Percentiles rank a stretch among this genome's conserved stretches.
Conservation (phyloP, 30 jellyfish, hydroid and myxozoan genomes). For the Phacellophora camtschatica region DNA sequence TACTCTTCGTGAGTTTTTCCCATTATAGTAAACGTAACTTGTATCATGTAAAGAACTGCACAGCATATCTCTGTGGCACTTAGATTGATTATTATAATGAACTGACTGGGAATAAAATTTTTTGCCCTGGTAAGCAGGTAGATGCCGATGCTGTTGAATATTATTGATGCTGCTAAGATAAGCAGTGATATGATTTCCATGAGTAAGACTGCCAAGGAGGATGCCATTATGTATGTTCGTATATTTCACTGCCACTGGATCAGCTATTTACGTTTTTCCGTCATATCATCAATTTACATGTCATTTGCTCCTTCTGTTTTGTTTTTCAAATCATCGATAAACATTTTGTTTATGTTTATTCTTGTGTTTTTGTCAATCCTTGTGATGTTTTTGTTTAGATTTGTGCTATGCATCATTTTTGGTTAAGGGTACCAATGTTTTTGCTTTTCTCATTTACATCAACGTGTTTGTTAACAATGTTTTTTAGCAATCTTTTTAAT, state of each 20-base stretch:
- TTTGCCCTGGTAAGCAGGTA: conserved; percentile 24
- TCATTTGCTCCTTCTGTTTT: no score
- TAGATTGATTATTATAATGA: conserved; percentile 4
- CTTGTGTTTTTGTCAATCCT: no score
- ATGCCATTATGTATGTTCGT: background rate
- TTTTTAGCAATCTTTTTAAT: no score
- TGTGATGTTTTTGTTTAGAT: no score
- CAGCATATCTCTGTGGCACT: conserved; percentile 26
- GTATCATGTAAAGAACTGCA: conserved; percentile 21
- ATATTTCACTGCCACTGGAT: background rate
- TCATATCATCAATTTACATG: no score
- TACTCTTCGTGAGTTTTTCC: background rate
- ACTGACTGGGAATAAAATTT: conserved; percentile 24
- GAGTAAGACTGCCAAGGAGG: background rate
- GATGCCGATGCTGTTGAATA: conserved; percentile 35
- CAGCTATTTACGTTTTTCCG: background rate
- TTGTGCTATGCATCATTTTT: no score
- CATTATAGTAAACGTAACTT: conserved; percentile 25
- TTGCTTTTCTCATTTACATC: no score
- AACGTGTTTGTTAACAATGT: no score
- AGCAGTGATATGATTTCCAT: background rate
- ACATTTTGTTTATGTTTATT: no score
- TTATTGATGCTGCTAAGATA: conserved; percentile 2
- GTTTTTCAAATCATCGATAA: no score
- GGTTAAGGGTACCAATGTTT: no score